Conservation (phyloP, 1,140 invertebrate species). For the Agraylea sexmaculata region DNA sequence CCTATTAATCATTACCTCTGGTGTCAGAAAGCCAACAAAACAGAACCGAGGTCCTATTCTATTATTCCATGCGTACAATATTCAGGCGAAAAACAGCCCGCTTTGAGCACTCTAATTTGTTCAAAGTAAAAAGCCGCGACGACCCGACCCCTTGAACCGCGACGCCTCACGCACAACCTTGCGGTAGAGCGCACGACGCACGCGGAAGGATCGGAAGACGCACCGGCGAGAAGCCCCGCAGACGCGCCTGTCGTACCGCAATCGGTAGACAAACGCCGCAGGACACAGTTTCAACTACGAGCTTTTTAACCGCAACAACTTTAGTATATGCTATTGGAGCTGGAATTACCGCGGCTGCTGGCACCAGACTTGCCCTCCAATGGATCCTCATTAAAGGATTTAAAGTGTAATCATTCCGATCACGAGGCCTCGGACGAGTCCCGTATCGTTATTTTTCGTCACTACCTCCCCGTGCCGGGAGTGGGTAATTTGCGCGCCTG, state of each 20-base stretch:
- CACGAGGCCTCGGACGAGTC: slow-evolving; percentile 63
- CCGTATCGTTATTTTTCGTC: slow-evolving; percentile 82
- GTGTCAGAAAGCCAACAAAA: slow-evolving; percentile 57
- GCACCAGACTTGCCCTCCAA: slow-evolving; percentile 86
- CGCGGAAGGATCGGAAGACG: too few species aligned
- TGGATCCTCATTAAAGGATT: slow-evolving; percentile 76
- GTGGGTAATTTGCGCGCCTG: slow-evolving; percentile 82
- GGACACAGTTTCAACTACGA: slow-evolving; percentile 56
- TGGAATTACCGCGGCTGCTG: slow-evolving; percentile 83
- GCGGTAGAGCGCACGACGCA: too few species aligned
- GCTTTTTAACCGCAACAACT: slow-evolving; percentile 69
- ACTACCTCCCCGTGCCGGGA: slow-evolving; percentile 67
- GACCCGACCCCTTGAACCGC: too few species aligned
- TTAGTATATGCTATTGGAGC: slow-evolving; percentile 82
- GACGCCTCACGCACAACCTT: too few species aligned
- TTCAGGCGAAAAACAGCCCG: too few species aligned
- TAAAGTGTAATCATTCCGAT: slow-evolving; percentile 83
- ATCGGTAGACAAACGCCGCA: slow-evolving; percentile 46
- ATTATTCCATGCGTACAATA: slow-evolving; percentile 72
- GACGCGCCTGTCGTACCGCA: too few species aligned
- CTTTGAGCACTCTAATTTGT: too few species aligned
- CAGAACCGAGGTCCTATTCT: slow-evolving; percentile 71
- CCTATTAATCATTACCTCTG: slow-evolving; percentile 72
- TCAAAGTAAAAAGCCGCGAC: too few species aligned
- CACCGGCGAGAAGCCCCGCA: too few species aligned